Percentiles rank a stretch among this genome's conserved stretches.
These are phyloP conservation scores for Sebastes oblongus DNA, from an alignment of 2,797 vertebrate species.

Conservation along the genomic window DNA sequence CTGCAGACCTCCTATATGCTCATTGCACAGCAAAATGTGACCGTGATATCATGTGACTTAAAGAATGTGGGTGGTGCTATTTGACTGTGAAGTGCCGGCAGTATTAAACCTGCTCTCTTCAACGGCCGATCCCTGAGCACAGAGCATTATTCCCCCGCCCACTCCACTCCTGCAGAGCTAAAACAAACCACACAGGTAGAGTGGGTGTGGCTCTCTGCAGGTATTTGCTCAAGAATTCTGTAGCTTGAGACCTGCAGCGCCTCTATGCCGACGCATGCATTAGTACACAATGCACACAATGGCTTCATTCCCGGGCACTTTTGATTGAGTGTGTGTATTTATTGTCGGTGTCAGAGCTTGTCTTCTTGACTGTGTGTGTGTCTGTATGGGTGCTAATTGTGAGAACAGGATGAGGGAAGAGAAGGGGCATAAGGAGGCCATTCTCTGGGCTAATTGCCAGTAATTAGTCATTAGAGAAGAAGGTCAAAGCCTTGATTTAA, in stretches of 20 bases:
- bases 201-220: conserved; percentile 58
- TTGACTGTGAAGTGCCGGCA: conserved; percentile 39
- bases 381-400: conserved; percentile 54
- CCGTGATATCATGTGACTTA: conserved; percentile 57
- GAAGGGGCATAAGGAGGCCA: conserved; percentile 65
- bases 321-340: conserved; percentile 44
- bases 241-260: conserved; percentile 26
- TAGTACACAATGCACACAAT: conserved; percentile 50
- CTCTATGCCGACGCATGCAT: conserved; percentile 25
- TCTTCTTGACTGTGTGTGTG: conserved; percentile 42
- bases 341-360: conserved; percentile 1
- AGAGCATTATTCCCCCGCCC: conserved; percentile 18
- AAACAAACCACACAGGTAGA: conserved; percentile 72
- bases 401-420: conserved; percentile 62
- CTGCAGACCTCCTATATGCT: conserved; percentile 32
- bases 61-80: conserved; percentile 66
- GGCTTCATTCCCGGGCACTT: conserved; percentile 17
- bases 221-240: conserved; percentile 72
- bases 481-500: conserved; percentile 82
- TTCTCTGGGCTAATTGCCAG: conserved; percentile 78
- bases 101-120: conserved; percentile 38
- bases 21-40: conserved; percentile 27
- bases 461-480: conserved; percentile 83
- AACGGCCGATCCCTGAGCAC: conserved; percentile 18
- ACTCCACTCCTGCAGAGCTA: conserved; percentile 38